A percentile compares a stretch with the other conserved stretches of the same genome.
Evolutionary conservation across 64 coral and sea anemone genomes (phyloP).

Genomic region (Stichodactyla mertensii): DNA sequence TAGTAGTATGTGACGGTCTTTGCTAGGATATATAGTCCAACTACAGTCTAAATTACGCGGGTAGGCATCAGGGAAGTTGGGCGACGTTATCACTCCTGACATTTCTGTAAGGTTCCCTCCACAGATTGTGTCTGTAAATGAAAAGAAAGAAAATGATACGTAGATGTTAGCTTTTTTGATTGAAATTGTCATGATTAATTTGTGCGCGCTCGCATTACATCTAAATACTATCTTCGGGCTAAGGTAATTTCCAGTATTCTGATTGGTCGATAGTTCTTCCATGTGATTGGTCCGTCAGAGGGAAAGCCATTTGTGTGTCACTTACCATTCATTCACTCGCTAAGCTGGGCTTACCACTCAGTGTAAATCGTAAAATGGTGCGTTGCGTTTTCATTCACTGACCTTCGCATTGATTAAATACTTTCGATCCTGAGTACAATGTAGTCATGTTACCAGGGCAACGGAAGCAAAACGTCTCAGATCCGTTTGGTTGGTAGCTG

Average conservation of each 20-base stretch:
- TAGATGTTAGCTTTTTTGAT: background rate
- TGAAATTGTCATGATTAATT: no score
- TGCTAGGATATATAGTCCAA: slow-evolving; percentile 68
- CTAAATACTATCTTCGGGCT: no score
- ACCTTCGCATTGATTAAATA: slow-evolving; percentile 67
- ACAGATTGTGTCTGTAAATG: slow-evolving; percentile 50
- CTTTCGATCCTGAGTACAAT: slow-evolving; percentile 46
- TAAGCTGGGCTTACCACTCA: no score
- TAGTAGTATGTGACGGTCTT: slow-evolving; percentile 57
- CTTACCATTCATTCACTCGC: no score
- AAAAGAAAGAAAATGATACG: slow-evolving; percentile 1
- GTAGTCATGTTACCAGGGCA: slow-evolving; percentile 90
- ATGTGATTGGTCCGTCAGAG: no score
- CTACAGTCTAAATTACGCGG: slow-evolving; percentile 65
- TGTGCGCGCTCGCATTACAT: no score
- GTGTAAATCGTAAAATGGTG: background rate
- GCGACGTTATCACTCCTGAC: slow-evolving; percentile 77
- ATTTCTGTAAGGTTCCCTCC: slow-evolving; percentile 63
- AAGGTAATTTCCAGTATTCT: no score
- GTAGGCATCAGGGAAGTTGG: slow-evolving; percentile 81
- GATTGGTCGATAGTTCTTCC: no score
- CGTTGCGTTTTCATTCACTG: background rate
- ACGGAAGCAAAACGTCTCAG: slow-evolving; percentile 82
- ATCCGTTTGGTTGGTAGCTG: slow-evolving; percentile 65
- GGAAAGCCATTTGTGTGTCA: no score